A percentile compares a stretch with the other conserved stretches of the same genome.
Conservation (phyloP, 1,140 invertebrate species). For the Gryllus bimaculatus region DNA sequence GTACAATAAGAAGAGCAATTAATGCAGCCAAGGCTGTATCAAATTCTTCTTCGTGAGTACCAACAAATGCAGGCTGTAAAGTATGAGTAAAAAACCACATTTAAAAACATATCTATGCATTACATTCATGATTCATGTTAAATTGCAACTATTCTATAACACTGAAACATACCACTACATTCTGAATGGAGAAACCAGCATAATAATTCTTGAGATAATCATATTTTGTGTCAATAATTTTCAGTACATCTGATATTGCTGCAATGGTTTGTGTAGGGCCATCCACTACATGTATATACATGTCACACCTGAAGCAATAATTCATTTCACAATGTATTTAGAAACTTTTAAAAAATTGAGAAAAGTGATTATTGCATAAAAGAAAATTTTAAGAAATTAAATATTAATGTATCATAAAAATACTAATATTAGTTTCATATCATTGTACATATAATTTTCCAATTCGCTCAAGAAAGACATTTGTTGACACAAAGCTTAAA, state of each 20-base stretch:
- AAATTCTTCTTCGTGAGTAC: constrained; percentile 54
- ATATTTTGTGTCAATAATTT: constrained; percentile 76
- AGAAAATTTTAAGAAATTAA: too few relatives aligned
- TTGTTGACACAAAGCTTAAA: neutral
- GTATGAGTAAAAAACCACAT: constrained; percentile 6
- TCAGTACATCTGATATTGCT: constrained; percentile 66
- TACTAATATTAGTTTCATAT: too few relatives aligned
- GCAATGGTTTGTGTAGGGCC: constrained; percentile 61
- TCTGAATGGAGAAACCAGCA: constrained; percentile 70
- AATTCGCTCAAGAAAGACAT: neutral
- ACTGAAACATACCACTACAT: constrained; percentile 51
- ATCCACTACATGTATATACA: constrained; percentile 79
- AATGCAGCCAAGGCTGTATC: constrained; percentile 76
- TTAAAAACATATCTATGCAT: neutral
- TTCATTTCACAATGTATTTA: neutral
- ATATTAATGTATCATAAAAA: too few relatives aligned
- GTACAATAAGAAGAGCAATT: constrained; percentile 73
- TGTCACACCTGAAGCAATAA: constrained; percentile 60
- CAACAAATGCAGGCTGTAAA: constrained; percentile 41
- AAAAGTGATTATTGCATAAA: neutral
- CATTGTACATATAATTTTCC: neutral
- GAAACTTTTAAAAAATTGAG: neutral
- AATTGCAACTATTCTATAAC: neutral
- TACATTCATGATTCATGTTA: neutral
- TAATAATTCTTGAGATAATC: constrained; percentile 70